Conservation (phyloP, 2,797 vertebrate species). For the Nothura maculosa region DNA sequence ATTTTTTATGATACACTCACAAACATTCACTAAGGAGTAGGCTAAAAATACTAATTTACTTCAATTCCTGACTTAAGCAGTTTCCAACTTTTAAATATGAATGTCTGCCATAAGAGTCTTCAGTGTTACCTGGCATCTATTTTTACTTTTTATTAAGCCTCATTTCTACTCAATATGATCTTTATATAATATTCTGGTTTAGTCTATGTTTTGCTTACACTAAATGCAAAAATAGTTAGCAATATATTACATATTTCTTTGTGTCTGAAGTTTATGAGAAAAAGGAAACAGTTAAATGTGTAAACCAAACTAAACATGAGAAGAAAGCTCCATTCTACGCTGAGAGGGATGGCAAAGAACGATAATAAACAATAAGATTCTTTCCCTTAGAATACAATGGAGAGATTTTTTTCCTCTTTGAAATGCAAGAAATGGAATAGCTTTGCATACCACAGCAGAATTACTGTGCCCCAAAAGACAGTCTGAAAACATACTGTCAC, state of each 20-base stretch:
- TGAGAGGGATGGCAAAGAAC: not conserved
- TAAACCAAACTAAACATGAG: slow-evolving; percentile 12
- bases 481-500: not conserved
- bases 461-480: slow-evolving; percentile 14
- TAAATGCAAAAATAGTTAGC: slow-evolving; percentile 71
- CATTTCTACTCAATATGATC: slow-evolving; percentile 42
- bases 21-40: not conserved
- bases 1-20: not conserved
- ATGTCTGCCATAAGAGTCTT: not conserved
- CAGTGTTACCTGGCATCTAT: slow-evolving; percentile 39
- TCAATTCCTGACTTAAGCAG: slow-evolving; percentile 19
- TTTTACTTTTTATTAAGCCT: slow-evolving; percentile 19
- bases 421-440: slow-evolving; percentile 41
- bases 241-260: too few relatives aligned
- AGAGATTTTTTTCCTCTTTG: slow-evolving; percentile 12
- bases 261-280: not conserved
- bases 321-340: slow-evolving; percentile 12
- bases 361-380: not conserved
- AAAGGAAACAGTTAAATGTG: slow-evolving; percentile 4
- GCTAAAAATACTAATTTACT: slow-evolving; percentile 38
- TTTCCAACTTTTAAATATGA: slow-evolving; percentile 23
- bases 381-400: slow-evolving; percentile 25
- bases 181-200: slow-evolving; percentile 35
- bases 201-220: slow-evolving; percentile 34
- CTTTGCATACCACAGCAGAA: slow-evolving; percentile 35